Base-by-base conservation (phyloP, 2,888 invertebrate species). In the Pristionchus fissidentatus region DNA sequence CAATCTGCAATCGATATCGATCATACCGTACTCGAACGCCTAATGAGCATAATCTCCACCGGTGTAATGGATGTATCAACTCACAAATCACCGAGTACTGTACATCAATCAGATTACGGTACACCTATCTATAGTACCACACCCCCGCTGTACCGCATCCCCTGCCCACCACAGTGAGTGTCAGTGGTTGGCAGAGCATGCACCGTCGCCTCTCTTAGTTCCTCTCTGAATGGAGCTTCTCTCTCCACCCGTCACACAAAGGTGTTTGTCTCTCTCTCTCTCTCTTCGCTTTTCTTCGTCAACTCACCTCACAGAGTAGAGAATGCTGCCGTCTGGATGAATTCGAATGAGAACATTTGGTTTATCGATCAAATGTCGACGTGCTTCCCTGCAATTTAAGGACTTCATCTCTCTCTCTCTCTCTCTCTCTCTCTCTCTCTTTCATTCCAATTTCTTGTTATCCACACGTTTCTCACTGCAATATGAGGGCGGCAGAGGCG, bases 321-420 rank as follows among this genome's bases (percentile, higher is more conserved):
- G 79, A 83, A 89, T 89, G 46, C 86, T 84, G 29, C 89, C 89
- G 84, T 89, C 87, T 62, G 88, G 87, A 93, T 97, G 97, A 93
- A 98, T 97, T 89, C 97, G 95, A 93, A 98, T 96, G 94, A 98
- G 97, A 89, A 97, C 97, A 93, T 98, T 93, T 7, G 93, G 92
- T 86, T 91, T 92, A 84, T 90, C 90, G 84, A 93, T 92, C 38
- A 93, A 88, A 90, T 93, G 93, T 38, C 93, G 92, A 93, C 97
- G 97, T 82, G 97, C 97, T 93, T 97, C 96, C 93, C 88, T 89
- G 84, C 73, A 87, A 73, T 75, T 15, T 41, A 5, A 8, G 19
- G 10, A 26, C 26, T 62, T 29, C n/a, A n/a, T 8, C 15, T 19
- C 19, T 62, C 15, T 62, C 26, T 62, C 15, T 62, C 15, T 13